Evolutionary conservation across 2,113 vertebrate genomes (phyloP).

Genomic region (Oreotrochilus melanogaster): DNA sequence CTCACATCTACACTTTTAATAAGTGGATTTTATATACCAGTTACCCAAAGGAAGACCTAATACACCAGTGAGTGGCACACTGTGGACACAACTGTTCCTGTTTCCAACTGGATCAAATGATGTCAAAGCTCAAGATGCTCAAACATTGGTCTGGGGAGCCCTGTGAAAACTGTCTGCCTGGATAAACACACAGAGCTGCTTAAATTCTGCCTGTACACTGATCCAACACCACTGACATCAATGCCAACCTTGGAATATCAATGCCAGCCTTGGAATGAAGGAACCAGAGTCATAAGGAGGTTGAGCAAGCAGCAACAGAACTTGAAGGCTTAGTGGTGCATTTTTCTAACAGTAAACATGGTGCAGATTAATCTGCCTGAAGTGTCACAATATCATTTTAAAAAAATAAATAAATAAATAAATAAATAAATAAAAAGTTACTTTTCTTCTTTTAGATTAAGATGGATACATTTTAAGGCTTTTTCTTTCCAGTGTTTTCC

Average conservation of each 20-base stretch:
- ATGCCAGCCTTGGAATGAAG: not conserved
- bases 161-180: not conserved
- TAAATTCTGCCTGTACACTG: not conserved
- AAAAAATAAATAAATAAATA: not conserved
- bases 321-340: not conserved
- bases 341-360: not conserved
- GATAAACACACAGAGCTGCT: not conserved
- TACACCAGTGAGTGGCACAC: not conserved
- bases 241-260: no score
- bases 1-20: not conserved
- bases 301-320: not conserved
- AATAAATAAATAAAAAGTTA: not conserved
- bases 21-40: slow-evolving; percentile 22
- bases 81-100: not conserved
- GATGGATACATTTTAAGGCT: not conserved
- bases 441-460: not conserved
- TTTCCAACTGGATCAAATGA: not conserved
- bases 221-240: not conserved
- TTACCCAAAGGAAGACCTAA: not conserved
- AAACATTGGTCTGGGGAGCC: not conserved
- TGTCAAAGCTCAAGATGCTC: not conserved
- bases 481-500: not conserved
- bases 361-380: not conserved
- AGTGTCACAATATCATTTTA: not conserved
- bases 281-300: not conserved